Conservation (phyloP, 2,888 invertebrate species). For the Sycophila texana region DNA sequence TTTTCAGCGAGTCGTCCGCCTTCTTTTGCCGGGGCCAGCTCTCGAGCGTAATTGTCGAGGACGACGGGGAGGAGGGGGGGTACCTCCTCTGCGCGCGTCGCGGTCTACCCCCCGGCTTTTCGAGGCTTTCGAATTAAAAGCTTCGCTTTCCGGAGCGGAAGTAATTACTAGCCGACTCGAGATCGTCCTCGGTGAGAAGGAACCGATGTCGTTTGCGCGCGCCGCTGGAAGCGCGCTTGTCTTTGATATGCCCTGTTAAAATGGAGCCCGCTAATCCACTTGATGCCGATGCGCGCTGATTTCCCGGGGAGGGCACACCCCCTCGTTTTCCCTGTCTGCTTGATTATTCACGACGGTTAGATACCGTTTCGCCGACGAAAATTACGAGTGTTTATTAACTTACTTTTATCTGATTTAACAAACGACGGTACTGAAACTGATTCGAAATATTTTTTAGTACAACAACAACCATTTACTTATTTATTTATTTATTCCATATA, state of each 20-base stretch:
- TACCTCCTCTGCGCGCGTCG: slow-evolving; percentile 40
- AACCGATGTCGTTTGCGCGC: not conserved
- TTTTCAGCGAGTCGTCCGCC: slow-evolving; percentile 47
- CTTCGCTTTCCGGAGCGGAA: slow-evolving; percentile 60
- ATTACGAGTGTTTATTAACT: slow-evolving; percentile 9
- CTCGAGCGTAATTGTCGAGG: slow-evolving; percentile 68
- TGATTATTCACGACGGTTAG: slow-evolving; percentile 37
- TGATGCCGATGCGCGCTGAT: slow-evolving; percentile 50
- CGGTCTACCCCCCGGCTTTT: slow-evolving; percentile 58
- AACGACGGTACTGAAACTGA: not conserved
- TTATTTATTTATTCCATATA: no score
- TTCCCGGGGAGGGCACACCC: slow-evolving; percentile 20
- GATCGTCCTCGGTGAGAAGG: slow-evolving; percentile 4
- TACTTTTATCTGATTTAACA: slow-evolving; percentile 28
- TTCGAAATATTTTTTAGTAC: not conserved
- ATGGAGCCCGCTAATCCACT: slow-evolving; percentile 52
- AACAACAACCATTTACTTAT: no score
- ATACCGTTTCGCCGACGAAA: not conserved
- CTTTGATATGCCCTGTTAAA: slow-evolving; percentile 54
- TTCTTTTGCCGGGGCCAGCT: slow-evolving; percentile 54
- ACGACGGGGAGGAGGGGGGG: not conserved
- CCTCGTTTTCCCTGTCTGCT: slow-evolving; percentile 23
- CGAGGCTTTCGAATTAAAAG: slow-evolving; percentile 66
- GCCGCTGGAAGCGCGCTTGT: not conserved
- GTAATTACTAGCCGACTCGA: slow-evolving; percentile 59